Evolutionary conservation across 53 echinoderm and acorn worm species (phyloP).

Genomic region (Actinopyga echinites): DNA sequence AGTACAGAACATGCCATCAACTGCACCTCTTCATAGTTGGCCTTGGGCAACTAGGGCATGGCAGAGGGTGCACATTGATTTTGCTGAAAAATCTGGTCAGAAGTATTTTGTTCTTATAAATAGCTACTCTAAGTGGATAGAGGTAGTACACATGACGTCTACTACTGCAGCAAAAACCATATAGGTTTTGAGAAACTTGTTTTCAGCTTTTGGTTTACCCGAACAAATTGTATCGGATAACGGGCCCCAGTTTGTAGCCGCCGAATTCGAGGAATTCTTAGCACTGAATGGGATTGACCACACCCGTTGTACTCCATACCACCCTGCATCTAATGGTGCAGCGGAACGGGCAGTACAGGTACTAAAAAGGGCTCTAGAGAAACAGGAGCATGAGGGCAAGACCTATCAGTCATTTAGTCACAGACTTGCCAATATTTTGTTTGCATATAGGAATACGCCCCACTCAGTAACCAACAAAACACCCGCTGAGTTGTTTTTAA

Average conservation of each 20-base stretch:
- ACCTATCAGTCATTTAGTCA: background rate
- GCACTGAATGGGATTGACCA: constrained; percentile 51
- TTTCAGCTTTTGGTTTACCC: constrained; percentile 1
- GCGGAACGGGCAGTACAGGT: background rate
- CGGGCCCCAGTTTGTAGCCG: constrained; percentile 10
- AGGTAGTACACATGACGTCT: background rate
- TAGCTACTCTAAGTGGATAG: constrained; percentile 11
- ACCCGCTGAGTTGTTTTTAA: background rate
- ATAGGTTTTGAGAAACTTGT: background rate
- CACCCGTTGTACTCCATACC: constrained; percentile 42
- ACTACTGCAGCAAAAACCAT: background rate
- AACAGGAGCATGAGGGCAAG: background rate
- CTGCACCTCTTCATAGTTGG: background rate
- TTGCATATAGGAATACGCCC: background rate
- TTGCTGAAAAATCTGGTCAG: background rate
- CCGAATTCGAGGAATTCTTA: constrained; percentile 44
- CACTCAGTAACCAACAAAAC: background rate
- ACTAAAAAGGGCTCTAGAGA: background rate
- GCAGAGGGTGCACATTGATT: background rate
- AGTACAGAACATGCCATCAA: background rate
- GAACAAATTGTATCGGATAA: constrained; percentile 15
- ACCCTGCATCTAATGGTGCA: constrained; percentile 57
- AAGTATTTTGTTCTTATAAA: constrained; percentile 3
- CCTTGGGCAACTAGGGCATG: background rate
- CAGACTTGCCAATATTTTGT: background rate